These are phyloP conservation scores for Drosophila emarginata DNA, from an alignment of 2,888 invertebrate species.

Conservation along the genomic window DNA sequence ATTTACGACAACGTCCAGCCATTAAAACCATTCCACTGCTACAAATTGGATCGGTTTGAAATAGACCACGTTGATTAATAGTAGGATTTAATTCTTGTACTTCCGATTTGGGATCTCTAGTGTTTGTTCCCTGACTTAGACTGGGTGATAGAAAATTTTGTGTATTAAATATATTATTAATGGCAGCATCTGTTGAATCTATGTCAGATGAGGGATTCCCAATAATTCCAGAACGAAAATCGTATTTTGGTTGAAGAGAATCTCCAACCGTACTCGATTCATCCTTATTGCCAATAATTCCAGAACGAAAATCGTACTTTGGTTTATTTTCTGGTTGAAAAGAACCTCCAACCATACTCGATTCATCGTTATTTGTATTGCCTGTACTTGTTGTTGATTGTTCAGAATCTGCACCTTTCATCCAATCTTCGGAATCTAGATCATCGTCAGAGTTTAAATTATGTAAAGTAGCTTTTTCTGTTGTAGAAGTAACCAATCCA, in stretches of 20 bases:
- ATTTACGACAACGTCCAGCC: slow-evolving; percentile 54
- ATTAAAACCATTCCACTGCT: slow-evolving; percentile 33
- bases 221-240: background rate
- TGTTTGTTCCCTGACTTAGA: background rate
- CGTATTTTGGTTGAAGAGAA: slow-evolving; percentile 10
- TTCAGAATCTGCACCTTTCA: too few relatives aligned
- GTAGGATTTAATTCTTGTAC: slow-evolving; percentile 8
- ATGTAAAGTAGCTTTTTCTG: too few relatives aligned
- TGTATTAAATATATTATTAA: slow-evolving; percentile 47
- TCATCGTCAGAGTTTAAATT: too few relatives aligned
- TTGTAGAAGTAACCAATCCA: too few relatives aligned
- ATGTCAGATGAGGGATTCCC: background rate
- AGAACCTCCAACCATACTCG: background rate
- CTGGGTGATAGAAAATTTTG: slow-evolving; percentile 24
- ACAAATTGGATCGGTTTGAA: slow-evolving; percentile 56
- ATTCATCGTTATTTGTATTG: too few relatives aligned
- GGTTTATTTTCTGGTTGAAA: background rate
- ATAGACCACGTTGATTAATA: slow-evolving; percentile 44
- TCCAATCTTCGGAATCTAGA: too few relatives aligned
- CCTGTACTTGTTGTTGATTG: too few relatives aligned
- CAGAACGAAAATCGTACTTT: background rate
- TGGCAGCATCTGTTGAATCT: slow-evolving; percentile 7
- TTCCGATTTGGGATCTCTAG: slow-evolving; percentile 29
- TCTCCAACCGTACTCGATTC: too few relatives aligned
- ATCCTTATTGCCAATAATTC: background rate